phyloP scores from a whole-genome alignment of 2,888 invertebrate species.

The Sinodicranocentrus sp. region DNA sequence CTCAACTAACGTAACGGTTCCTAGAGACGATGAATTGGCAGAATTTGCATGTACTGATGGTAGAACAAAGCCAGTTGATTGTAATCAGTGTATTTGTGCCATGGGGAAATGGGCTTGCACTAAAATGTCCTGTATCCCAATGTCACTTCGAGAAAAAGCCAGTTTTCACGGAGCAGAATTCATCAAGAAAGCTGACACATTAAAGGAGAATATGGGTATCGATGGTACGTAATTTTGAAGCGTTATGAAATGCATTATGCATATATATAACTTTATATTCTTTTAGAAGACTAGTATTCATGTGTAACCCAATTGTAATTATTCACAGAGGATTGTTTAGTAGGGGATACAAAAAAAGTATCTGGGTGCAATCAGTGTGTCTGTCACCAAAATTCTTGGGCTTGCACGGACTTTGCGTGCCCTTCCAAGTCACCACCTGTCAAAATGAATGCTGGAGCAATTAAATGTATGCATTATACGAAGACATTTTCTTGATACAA shows the following conservation, averaged over 20 bases:
- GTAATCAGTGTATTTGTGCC: conserved; percentile 75
- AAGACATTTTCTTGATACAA: no score
- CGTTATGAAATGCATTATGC: no score
- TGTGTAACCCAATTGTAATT: not conserved
- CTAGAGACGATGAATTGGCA: conserved; percentile 8
- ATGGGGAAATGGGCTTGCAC: conserved; percentile 75
- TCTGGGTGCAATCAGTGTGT: conserved; percentile 74
- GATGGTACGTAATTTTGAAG: conserved; percentile 68
- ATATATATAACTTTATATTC: no score
- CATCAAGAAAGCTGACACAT: conserved; percentile 69
- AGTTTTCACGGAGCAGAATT: conserved; percentile 73
- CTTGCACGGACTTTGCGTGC: conserved; percentile 73
- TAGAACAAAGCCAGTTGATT: conserved; percentile 73
- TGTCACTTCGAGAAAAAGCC: conserved; percentile 75
- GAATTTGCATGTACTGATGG: conserved; percentile 68
- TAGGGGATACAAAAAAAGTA: conserved; percentile 69
- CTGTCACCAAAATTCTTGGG: conserved; percentile 75
- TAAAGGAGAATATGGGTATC: conserved; percentile 73
- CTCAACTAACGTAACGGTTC: conserved; percentile 3
- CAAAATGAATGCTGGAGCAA: conserved; percentile 38
- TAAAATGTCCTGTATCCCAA: conserved; percentile 73
- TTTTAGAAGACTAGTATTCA: no score
- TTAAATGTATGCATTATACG: conserved; percentile 59
- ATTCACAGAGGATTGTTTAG: conserved; percentile 73
- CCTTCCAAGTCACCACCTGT: conserved; percentile 65